Evolutionary conservation across 2,888 invertebrate genomes (phyloP).

Genomic region (Monopis laevigella): DNA sequence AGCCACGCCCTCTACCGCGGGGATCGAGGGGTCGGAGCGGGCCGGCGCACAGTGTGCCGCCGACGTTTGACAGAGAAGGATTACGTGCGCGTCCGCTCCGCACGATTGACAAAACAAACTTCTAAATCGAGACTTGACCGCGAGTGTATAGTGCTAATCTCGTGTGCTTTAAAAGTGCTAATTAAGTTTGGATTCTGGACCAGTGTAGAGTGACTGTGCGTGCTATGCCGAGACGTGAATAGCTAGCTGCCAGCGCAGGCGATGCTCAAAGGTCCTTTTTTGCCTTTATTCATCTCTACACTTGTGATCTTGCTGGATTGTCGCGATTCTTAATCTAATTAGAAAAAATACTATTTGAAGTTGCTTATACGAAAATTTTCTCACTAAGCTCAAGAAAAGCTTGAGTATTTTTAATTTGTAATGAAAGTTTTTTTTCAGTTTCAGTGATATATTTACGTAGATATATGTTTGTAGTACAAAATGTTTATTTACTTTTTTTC

Average conservation of each 20-base stretch:
- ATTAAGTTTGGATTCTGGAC: conserved; percentile 55
- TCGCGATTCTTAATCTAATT: too few relatives aligned
- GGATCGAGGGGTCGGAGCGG: conserved; percentile 30
- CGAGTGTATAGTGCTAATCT: conserved; percentile 51
- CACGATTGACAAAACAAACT: conserved; percentile 37
- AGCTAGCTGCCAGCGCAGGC: conserved; percentile 62
- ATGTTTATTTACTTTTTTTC: too few relatives aligned
- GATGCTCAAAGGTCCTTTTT: conserved; percentile 63
- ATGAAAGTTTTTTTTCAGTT: too few relatives aligned
- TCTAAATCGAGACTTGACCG: conserved; percentile 27
- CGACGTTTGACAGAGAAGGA: conserved; percentile 56
- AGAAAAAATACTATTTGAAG: too few relatives aligned
- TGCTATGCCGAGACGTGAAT: conserved; percentile 59
- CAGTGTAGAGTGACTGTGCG: conserved; percentile 58
- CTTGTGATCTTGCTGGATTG: not conserved
- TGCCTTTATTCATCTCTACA: conserved; percentile 12
- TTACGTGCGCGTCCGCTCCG: conserved; percentile 49
- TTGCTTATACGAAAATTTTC: too few relatives aligned
- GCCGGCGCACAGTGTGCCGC: conserved; percentile 62
- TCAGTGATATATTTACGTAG: too few relatives aligned
- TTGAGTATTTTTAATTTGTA: too few relatives aligned
- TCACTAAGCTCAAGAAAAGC: too few relatives aligned
- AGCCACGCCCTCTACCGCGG: conserved; percentile 41
- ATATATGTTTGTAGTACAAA: too few relatives aligned
- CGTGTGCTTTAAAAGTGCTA: conserved; percentile 58